Evolutionary conservation across 1,140 invertebrate species (phyloP).

Genomic region (Drosophila seguyi): DNA sequence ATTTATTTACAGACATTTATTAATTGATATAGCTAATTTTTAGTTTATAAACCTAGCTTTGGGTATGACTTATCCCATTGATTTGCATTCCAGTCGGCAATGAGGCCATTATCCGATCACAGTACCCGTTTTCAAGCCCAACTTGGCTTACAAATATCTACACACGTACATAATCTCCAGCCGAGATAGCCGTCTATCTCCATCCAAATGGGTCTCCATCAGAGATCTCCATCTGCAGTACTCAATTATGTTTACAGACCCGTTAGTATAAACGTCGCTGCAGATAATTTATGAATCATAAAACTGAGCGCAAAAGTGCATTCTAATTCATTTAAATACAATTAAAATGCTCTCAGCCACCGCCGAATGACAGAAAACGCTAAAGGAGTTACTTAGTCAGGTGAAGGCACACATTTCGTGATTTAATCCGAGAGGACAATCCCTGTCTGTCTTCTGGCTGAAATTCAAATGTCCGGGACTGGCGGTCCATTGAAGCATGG

Average conservation of each 20-base stretch:
- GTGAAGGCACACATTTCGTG: constrained; percentile 60
- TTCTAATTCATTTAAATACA: constrained; percentile 79
- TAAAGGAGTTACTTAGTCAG: constrained; percentile 50
- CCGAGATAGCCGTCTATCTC: constrained; percentile 34
- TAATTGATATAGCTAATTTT: background rate
- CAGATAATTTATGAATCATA: constrained; percentile 42
- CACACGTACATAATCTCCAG: constrained; percentile 13
- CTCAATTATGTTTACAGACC: constrained; percentile 40
- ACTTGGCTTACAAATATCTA: constrained; percentile 16
- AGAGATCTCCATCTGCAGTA: constrained; percentile 38
- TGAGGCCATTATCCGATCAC: background rate
- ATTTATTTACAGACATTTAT: background rate
- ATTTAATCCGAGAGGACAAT: constrained; percentile 47
- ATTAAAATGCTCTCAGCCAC: constrained; percentile 50
- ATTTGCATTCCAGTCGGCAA: constrained; percentile 2
- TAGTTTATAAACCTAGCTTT: background rate
- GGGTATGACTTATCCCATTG: background rate
- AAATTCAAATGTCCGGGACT: constrained; percentile 42
- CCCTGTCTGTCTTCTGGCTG: constrained; percentile 28
- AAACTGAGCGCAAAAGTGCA: constrained; percentile 46
- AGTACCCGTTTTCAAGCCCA: background rate
- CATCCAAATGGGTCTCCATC: constrained; percentile 9
- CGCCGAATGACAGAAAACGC: constrained; percentile 6
- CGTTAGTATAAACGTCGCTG: constrained; percentile 23
- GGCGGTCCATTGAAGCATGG: constrained; percentile 45